Percentiles rank a stretch among this genome's conserved stretches.
Conservation (phyloP, 2,888 invertebrate genomes). For the Nephrotoma guestfalica region DNA sequence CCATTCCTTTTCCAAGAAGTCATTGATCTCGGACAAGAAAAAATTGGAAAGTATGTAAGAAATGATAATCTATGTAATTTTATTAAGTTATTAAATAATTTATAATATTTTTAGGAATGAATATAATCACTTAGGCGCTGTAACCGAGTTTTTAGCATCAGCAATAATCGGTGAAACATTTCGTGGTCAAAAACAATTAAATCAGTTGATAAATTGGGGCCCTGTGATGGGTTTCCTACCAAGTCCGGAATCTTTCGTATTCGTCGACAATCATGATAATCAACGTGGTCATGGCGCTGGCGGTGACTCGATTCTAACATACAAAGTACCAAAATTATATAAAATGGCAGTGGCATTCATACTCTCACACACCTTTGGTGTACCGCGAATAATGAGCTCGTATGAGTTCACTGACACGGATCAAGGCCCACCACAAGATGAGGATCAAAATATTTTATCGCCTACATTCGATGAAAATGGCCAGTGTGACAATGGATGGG, state of each 20-base stretch:
- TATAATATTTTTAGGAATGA: not conserved
- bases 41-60: slow-evolving; percentile 17
- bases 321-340: slow-evolving; percentile 45
- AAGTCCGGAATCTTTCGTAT: slow-evolving; percentile 44
- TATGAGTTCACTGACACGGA: slow-evolving; percentile 24
- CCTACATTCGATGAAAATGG: slow-evolving; percentile 44
- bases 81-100: not conserved
- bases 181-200: not conserved
- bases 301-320: slow-evolving; percentile 39
- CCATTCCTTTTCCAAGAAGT: slow-evolving; percentile 44
- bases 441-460: slow-evolving; percentile 31
- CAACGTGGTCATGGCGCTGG: slow-evolving; percentile 53
- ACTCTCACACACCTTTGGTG: slow-evolving; percentile 56
- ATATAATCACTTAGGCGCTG: not conserved
- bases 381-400: slow-evolving; percentile 66
- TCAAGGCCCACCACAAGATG: slow-evolving; percentile 37
- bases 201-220: slow-evolving; percentile 30
- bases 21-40: slow-evolving; percentile 32
- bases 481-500: slow-evolving; percentile 52
- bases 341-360: slow-evolving; percentile 66
- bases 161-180: not conserved
- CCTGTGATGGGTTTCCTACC: slow-evolving; percentile 46
- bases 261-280: slow-evolving; percentile 78
- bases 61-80: not conserved
- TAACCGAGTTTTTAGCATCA: not conserved